Evolutionary conservation across 2,113 vertebrate genomes (phyloP).

Genomic region (Barnardius zonarius): DNA sequence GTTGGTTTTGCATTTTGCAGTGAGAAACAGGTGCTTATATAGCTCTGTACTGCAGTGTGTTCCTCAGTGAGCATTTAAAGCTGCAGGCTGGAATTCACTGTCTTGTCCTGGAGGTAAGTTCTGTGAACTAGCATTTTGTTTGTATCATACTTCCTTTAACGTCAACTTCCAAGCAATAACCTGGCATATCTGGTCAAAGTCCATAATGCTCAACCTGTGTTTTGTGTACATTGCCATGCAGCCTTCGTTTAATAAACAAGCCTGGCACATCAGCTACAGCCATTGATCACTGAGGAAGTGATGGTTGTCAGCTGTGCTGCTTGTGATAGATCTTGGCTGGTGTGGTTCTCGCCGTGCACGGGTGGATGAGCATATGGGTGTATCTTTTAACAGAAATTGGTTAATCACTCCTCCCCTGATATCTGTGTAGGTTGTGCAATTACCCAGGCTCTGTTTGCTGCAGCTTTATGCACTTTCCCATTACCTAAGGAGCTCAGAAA

Average conservation of each 20-base stretch:
- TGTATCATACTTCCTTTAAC: background rate
- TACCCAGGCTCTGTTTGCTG: background rate
- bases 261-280: background rate
- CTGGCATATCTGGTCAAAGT: background rate
- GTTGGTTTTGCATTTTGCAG: background rate
- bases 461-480: background rate
- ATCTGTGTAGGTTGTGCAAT: background rate
- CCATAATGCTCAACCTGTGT: background rate
- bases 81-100: background rate
- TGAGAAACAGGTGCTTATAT: background rate
- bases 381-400: background rate
- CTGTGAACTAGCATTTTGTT: background rate
- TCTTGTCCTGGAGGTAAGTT: background rate
- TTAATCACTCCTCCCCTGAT: background rate
- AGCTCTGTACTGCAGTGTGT: background rate
- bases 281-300: background rate
- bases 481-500: background rate
- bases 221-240: background rate
- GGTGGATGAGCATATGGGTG: no score
- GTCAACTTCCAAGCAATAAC: background rate
- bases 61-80: background rate
- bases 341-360: background rate
- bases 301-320: background rate
- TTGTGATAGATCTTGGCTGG: background rate
- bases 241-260: background rate